Base-by-base conservation (phyloP, 2,797 vertebrate species). In the Anniella stebbinsi region DNA sequence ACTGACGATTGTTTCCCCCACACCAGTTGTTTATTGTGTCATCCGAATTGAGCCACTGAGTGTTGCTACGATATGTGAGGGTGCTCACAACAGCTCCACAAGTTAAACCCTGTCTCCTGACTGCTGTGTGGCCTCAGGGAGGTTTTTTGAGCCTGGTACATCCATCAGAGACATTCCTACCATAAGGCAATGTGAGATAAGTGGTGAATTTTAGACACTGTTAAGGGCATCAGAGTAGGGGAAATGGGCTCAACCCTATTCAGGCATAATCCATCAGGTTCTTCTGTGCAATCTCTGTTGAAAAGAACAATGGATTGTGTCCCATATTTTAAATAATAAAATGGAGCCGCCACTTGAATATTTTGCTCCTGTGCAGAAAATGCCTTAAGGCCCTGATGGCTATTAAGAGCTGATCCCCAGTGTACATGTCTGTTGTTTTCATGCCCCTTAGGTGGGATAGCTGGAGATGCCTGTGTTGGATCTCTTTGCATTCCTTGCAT, bases 401-500 rank as follows among this genome's bases (percentile, higher is more conserved):
- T 72, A 9, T 67, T 1, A 38, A 63, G 15, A 45, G 51, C 60
- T 10, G 67, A 12, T 13, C 10, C 25, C 67, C 18, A 2, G 12
- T 4, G 12, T 4, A 4, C 28, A 25, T 17, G 36, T 3, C 54
- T n/a, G 36, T 81, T 18, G 60, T 73, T 84, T 72, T 28, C 9
- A 10, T 2, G 41, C 36, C 2, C 1, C 30, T 66, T 7, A 1
- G 48, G 89, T 87, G 77, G 88, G 86, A 84, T 86, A 57, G 51
- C 85, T 0, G 76, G 95, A 89, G 95, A 88, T 57, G 91, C 81
- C 81, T 0, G 93, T 92, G 86, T 92, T 93, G 91, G 94, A 88
- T 92, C 82, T 23, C 28, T 25, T 80, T 70, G 87, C 97, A 96
- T 97, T 96, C 97, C 90, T 92, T 1, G 57, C 92, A 91, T 97